Conservation (phyloP, 2,113 vertebrate genomes). For the Chunga burmeisteri region DNA sequence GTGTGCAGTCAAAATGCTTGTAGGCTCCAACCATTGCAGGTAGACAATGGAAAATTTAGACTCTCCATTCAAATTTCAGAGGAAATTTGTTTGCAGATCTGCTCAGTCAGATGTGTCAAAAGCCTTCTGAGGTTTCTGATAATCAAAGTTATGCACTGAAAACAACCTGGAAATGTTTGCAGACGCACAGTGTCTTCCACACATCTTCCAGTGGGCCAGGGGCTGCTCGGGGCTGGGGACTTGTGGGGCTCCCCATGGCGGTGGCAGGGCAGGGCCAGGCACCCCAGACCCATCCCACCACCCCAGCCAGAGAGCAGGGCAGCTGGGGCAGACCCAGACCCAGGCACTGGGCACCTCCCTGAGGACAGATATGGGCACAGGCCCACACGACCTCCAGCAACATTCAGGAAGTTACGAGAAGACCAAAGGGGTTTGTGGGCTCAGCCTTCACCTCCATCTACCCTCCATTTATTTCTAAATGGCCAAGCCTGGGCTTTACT, state of each 20-base stretch:
- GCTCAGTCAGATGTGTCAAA: background rate
- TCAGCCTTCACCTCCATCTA: background rate
- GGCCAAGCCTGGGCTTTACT: background rate
- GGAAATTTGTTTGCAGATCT: background rate
- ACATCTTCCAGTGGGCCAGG: accelerated
- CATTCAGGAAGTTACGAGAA: background rate
- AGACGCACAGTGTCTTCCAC: background rate
- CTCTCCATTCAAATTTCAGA: background rate
- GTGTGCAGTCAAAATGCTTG: background rate
- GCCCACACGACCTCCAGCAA: accelerated
- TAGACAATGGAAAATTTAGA: background rate
- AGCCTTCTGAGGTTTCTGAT: background rate
- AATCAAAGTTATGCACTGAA: background rate
- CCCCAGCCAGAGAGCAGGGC: background rate
- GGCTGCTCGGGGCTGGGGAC: background rate
- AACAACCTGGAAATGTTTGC: background rate
- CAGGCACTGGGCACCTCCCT: background rate
- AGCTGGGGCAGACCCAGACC: background rate
- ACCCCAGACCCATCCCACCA: background rate
- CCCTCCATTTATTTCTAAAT: background rate
- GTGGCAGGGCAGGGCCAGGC: background rate
- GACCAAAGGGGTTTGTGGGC: background rate
- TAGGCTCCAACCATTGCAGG: background rate
- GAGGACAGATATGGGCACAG: background rate
- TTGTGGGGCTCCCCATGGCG: background rate